A percentile compares a stretch with the other conserved stretches of the same genome.
phyloP scores from a whole-genome alignment of 2,113 vertebrate genomes.

The Barbus barbus region DNA sequence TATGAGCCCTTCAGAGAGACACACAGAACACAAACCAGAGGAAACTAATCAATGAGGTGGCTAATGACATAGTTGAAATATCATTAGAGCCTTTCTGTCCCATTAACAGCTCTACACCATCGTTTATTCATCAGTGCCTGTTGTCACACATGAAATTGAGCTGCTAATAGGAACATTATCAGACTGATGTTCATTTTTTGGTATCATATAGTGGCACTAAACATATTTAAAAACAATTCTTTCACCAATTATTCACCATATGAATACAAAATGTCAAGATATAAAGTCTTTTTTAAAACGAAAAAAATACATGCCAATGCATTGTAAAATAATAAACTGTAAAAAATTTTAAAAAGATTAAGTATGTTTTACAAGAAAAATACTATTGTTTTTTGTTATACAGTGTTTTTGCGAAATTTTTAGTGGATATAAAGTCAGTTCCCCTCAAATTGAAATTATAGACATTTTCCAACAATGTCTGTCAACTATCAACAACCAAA shows the following conservation, averaged over 20 bases:
- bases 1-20: slow-evolving; percentile 73
- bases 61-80: slow-evolving; percentile 26
- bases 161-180: background rate
- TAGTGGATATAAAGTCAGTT: background rate
- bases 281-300: background rate
- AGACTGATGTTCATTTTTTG: background rate
- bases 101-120: slow-evolving; percentile 24
- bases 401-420: too few species aligned
- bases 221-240: background rate
- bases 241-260: background rate
- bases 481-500: background rate
- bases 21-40: background rate
- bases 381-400: too few species aligned
- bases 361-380: too few species aligned
- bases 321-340: too few species aligned
- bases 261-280: background rate
- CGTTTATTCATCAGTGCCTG: slow-evolving; percentile 26
- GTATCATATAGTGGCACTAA: background rate
- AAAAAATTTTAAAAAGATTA: too few species aligned
- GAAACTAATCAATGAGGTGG: slow-evolving; percentile 5
- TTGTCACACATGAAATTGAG: slow-evolving; percentile 5
- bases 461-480: background rate
- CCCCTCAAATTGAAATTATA: background rate
- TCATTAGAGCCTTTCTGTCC: slow-evolving; percentile 26
- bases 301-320: background rate